phyloP scores from a whole-genome alignment of 2,888 invertebrate species.

The Coecobrya sp. region DNA sequence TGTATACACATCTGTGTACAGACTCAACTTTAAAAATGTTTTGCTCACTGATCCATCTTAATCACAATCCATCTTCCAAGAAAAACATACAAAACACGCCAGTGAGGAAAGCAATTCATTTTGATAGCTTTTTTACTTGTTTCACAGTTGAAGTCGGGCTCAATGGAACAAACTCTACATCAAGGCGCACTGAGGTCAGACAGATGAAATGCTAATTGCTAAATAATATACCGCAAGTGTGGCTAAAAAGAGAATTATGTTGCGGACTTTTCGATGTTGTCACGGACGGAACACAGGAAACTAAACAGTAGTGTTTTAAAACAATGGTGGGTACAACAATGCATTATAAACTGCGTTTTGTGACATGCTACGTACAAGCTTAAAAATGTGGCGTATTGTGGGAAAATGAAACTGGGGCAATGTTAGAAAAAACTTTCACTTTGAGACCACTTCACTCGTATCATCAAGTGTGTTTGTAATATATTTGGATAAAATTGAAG shows the following conservation, averaged over 20 bases:
- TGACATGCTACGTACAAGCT: not conserved
- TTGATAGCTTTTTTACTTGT: constrained; percentile 56
- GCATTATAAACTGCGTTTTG: not conserved
- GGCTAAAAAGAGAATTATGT: constrained; percentile 71
- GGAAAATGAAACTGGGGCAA: constrained; percentile 19
- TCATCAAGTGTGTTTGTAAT: not conserved
- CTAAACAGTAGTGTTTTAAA: not conserved
- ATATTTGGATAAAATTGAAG: constrained; percentile 9
- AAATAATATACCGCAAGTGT: constrained; percentile 76
- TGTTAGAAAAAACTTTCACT: constrained; percentile 45
- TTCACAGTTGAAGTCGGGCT: not conserved
- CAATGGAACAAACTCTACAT: constrained; percentile 63
- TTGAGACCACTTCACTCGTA: not conserved
- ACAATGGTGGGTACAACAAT: not conserved
- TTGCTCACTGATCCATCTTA: constrained; percentile 78
- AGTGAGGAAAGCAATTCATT: constrained; percentile 68
- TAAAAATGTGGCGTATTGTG: not conserved
- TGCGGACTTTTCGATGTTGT: constrained; percentile 46
- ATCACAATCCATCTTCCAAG: constrained; percentile 83
- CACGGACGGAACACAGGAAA: not conserved
- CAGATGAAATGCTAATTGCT: constrained; percentile 81
- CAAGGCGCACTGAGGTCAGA: constrained; percentile 63
- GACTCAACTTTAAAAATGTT: constrained; percentile 31
- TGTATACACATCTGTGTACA: constrained; percentile 7
- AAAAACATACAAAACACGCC: constrained; percentile 73